Percentiles rank a stretch among this genome's conserved stretches.
Evolutionary conservation across 2,888 invertebrate genomes (phyloP).

Genomic region (Hypomecis punctinalis): DNA sequence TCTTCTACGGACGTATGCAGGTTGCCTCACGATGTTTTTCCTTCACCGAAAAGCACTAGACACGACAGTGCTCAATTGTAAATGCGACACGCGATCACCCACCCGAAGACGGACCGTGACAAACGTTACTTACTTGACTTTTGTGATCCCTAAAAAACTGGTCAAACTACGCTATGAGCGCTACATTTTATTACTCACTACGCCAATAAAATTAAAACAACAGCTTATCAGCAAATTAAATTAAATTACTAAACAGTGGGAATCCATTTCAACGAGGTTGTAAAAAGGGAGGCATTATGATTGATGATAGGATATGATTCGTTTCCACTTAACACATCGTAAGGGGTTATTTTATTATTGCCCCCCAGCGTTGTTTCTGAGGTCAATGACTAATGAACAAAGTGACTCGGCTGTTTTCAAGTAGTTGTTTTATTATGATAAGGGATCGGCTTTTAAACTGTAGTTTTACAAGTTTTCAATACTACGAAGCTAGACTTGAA

Average conservation of each 20-base stretch:
- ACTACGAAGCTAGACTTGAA: too few relatives aligned
- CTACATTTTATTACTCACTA: constrained; percentile 13
- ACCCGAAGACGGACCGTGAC: too few relatives aligned
- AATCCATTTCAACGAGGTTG: constrained; percentile 59
- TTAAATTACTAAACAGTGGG: constrained; percentile 60
- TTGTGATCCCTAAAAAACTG: too few relatives aligned
- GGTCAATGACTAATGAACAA: constrained; percentile 80
- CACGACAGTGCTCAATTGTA: too few relatives aligned
- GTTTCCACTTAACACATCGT: constrained; percentile 82
- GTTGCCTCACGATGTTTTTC: too few relatives aligned
- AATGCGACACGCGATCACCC: too few relatives aligned
- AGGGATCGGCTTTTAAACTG: constrained; percentile 50
- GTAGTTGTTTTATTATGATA: constrained; percentile 63
- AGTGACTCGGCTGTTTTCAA: constrained; percentile 73
- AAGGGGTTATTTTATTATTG: constrained; percentile 83
- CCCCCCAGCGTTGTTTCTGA: constrained; percentile 70
- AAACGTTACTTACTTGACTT: too few relatives aligned
- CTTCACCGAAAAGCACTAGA: too few relatives aligned
- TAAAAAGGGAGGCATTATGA: constrained; percentile 76
- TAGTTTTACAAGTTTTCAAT: not conserved
- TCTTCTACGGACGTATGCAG: too few relatives aligned
- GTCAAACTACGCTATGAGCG: not conserved
- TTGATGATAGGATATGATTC: constrained; percentile 82
- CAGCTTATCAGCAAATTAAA: constrained; percentile 42
- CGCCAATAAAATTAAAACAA: constrained; percentile 33